These are phyloP conservation scores for Saguinus imperator DNA, from an alignment of 2,113 vertebrate species.

Conservation along the genomic window DNA sequence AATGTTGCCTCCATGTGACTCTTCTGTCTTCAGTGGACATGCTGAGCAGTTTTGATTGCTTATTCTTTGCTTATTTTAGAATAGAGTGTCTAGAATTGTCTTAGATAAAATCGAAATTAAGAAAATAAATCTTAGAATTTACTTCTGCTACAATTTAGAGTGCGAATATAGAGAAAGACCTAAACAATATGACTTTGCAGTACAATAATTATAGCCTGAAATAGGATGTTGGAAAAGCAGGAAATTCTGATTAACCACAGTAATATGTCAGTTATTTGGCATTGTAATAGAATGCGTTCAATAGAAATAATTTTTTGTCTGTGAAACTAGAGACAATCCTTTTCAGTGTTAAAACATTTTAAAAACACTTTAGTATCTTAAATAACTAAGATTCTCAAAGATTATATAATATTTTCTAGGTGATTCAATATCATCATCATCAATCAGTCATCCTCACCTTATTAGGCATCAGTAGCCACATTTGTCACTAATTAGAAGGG, in stretches of 20 bases:
- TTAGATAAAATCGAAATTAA: not conserved
- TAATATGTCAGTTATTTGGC: not conserved
- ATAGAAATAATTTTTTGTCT: not conserved
- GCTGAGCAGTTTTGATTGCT: not conserved
- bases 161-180: not conserved
- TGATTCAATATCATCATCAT: not conserved
- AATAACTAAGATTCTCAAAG: not conserved
- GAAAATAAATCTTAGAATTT: not conserved
- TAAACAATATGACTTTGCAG: not conserved
- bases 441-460: not conserved
- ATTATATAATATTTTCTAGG: not conserved
- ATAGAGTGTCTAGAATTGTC: not conserved
- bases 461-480: not conserved
- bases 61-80: not conserved
- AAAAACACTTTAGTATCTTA: not conserved
- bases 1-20: not conserved
- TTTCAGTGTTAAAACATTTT: not conserved
- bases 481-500: not conserved
- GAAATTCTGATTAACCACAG: not conserved
- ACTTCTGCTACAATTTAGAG: not conserved
- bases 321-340: not conserved
- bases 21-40: not conserved
- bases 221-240: not conserved
- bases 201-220: not conserved
- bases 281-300: not conserved